Percentiles rank a stretch among this genome's conserved stretches.
Conservation (phyloP, 2,797 vertebrate genomes). For the Anolis apletophallus region DNA sequence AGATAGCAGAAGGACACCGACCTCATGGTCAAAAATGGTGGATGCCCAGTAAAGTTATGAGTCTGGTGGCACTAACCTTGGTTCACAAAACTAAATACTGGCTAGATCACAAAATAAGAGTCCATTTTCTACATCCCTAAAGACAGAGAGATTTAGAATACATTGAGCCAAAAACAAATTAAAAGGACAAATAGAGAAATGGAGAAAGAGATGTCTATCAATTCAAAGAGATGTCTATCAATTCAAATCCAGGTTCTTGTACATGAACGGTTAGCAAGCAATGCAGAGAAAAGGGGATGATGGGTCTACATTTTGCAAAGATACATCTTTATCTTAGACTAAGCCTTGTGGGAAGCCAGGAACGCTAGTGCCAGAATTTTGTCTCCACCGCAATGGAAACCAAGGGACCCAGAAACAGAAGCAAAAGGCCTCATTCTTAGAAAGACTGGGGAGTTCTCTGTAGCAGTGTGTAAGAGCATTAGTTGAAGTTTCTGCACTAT, state of each 20-base stretch:
- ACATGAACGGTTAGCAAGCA: not conserved
- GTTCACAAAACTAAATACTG: not conserved
- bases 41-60: not conserved
- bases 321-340: not conserved
- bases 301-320: conserved; percentile 9
- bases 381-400: not conserved
- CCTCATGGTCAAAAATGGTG: conserved; percentile 4
- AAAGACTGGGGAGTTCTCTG: not conserved
- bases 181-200: not conserved
- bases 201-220: not conserved
- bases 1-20: not conserved
- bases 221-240: not conserved
- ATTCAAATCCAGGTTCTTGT: not conserved
- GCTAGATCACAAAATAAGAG: not conserved
- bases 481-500: not conserved
- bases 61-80: not conserved
- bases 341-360: not conserved
- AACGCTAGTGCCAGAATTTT: not conserved
- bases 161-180: not conserved
- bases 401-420: not conserved
- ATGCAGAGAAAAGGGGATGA: not conserved
- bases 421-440: not conserved
- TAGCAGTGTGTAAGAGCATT: not conserved
- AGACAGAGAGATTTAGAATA: not conserved
- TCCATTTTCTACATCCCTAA: not conserved